phyloP scores from a whole-genome alignment of 2,888 invertebrate genomes.

The Baronia brevicornis region DNA sequence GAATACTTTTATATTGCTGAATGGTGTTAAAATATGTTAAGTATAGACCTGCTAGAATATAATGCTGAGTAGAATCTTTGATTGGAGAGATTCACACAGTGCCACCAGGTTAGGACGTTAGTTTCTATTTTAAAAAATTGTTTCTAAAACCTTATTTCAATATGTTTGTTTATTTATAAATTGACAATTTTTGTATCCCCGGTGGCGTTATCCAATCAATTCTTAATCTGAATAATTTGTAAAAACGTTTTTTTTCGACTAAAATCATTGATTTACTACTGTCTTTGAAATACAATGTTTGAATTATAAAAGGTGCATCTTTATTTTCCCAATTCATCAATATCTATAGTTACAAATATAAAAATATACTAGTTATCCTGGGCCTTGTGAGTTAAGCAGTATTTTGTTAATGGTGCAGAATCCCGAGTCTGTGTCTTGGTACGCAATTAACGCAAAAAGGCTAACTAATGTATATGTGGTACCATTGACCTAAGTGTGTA shows the following conservation, averaged over 20 bases:
- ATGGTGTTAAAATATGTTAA: conserved; percentile 63
- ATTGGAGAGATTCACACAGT: conserved; percentile 53
- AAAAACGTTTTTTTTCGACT: conserved; percentile 71
- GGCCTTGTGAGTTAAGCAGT: too few species aligned
- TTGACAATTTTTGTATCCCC: conserved; percentile 25
- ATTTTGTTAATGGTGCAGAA: too few species aligned
- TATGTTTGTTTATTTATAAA: conserved; percentile 20
- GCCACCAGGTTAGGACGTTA: conserved; percentile 34
- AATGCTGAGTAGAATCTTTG: conserved; percentile 54
- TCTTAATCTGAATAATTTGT: conserved; percentile 61
- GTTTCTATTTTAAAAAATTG: conserved; percentile 42
- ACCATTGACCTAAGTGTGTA: too few species aligned
- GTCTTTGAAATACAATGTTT: conserved; percentile 72
- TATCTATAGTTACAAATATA: too few species aligned
- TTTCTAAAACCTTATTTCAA: conserved; percentile 31
- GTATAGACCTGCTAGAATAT: conserved; percentile 71
- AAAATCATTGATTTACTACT: conserved; percentile 68
- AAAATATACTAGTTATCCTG: too few species aligned
- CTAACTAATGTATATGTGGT: too few species aligned
- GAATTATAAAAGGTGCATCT: conserved; percentile 48
- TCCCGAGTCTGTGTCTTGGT: too few species aligned
- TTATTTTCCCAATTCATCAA: too few species aligned
- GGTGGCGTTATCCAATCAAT: conserved; percentile 70
- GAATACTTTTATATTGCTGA: conserved; percentile 74
- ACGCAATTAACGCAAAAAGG: too few species aligned